These are phyloP conservation scores for Dipus sagitta DNA, from an alignment of 2,797 vertebrate genomes.

Conservation along the genomic window DNA sequence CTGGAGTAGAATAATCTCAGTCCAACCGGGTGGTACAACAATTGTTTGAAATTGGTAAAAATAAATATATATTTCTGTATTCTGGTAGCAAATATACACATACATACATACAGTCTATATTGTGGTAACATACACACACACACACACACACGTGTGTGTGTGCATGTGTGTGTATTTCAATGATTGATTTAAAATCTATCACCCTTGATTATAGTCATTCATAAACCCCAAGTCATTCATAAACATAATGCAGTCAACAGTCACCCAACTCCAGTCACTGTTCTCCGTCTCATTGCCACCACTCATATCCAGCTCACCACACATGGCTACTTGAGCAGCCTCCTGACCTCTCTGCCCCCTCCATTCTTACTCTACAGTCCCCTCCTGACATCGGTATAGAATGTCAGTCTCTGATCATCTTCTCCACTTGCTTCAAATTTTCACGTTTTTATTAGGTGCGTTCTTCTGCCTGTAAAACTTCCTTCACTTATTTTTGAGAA, in stretches of 20 bases:
- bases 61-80: background rate
- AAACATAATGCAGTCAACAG: background rate
- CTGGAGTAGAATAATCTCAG: background rate
- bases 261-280: background rate
- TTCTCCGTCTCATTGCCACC: background rate
- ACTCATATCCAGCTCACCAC: background rate
- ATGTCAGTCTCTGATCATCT: no score
- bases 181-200: slow-evolving; percentile 27
- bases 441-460: background rate
- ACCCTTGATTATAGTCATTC: background rate
- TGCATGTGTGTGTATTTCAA: background rate
- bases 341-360: background rate
- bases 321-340: background rate
- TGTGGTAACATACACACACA: background rate
- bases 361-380: background rate
- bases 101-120: background rate
- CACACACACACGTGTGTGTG: background rate
- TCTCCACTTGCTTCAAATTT: slow-evolving; percentile 7
- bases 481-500: slow-evolving; percentile 27
- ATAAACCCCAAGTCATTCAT: background rate
- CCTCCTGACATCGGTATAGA: no score
- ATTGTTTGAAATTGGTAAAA: background rate
- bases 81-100: background rate
- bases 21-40: background rate
- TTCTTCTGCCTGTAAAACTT: background rate